phyloP scores from a whole-genome alignment of 1,140 invertebrate species.

The Atta cephalotes region DNA sequence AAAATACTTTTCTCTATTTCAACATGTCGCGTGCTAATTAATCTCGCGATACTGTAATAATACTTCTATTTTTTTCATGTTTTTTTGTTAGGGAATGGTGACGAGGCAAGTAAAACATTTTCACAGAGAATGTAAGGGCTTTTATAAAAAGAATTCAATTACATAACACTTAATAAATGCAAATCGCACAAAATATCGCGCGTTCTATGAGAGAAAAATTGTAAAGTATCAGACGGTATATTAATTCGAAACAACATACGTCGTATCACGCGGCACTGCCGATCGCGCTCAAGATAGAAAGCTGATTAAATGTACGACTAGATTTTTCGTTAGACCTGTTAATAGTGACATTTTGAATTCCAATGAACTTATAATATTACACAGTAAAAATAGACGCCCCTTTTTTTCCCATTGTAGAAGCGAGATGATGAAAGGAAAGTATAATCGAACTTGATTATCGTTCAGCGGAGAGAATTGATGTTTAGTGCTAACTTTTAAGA shows the following conservation, averaged over 20 bases:
- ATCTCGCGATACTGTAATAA: not conserved
- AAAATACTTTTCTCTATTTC: slow-evolving; percentile 12
- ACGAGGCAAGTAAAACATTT: slow-evolving; percentile 63
- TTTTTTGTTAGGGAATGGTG: slow-evolving; percentile 2
- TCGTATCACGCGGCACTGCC: slow-evolving; percentile 22
- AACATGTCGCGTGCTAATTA: not conserved
- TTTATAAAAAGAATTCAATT: slow-evolving; percentile 61
- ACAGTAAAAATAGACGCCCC: slow-evolving; percentile 45
- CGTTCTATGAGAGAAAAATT: slow-evolving; percentile 42
- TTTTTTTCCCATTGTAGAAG: slow-evolving; percentile 24
- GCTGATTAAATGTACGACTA: slow-evolving; percentile 32
- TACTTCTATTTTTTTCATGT: too few species aligned
- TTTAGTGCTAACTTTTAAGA: slow-evolving; percentile 64
- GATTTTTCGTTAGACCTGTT: not conserved
- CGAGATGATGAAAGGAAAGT: not conserved
- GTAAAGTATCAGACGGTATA: slow-evolving; percentile 38
- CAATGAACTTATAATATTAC: slow-evolving; percentile 29
- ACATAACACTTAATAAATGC: slow-evolving; percentile 59
- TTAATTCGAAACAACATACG: slow-evolving; percentile 52
- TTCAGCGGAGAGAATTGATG: slow-evolving; percentile 66
- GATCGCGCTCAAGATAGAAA: slow-evolving; percentile 39
- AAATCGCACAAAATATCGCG: slow-evolving; percentile 42
- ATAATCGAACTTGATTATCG: slow-evolving; percentile 57
- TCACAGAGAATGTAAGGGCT: slow-evolving; percentile 65
- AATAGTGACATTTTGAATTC: slow-evolving; percentile 16